Percentiles rank a stretch among this genome's conserved stretches.
Conservation (phyloP, 2,113 vertebrate species). For the Planiliza haematocheilus region DNA sequence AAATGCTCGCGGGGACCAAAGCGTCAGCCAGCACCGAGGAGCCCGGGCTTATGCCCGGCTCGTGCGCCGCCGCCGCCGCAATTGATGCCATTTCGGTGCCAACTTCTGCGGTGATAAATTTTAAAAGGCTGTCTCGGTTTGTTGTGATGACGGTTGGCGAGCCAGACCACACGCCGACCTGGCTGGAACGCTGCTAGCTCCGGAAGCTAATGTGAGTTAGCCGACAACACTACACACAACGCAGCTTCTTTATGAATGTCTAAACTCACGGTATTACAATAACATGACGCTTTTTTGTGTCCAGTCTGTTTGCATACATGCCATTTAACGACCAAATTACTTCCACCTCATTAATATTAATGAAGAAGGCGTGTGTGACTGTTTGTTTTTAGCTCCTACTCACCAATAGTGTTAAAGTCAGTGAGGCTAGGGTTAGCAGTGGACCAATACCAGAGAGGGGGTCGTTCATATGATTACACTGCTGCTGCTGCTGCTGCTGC, state of each 20-base stretch:
- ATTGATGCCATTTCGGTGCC: conserved; percentile 79
- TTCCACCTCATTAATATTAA: conserved; percentile 49
- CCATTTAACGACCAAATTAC: conserved; percentile 29
- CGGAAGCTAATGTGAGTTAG: not conserved
- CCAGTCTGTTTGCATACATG: no score
- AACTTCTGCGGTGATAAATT: conserved; percentile 27
- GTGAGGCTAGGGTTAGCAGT: not conserved
- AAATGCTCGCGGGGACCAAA: conserved; percentile 92
- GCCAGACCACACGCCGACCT: conserved; percentile 2
- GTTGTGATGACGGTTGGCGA: conserved; percentile 39
- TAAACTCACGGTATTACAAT: not conserved
- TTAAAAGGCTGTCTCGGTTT: conserved; percentile 3
- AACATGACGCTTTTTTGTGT: not conserved
- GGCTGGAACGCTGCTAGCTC: not conserved
- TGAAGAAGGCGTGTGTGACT: not conserved
- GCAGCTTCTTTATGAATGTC: not conserved
- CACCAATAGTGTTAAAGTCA: conserved; percentile 44
- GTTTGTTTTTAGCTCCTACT: not conserved
- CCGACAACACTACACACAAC: not conserved
- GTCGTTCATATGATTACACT: conserved; percentile 69
- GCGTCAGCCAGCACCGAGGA: conserved; percentile 80
- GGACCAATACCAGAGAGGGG: conserved; percentile 58
- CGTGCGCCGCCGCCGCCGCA: conserved; percentile 58
- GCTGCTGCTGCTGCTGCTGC: no score
- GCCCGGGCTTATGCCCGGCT: conserved; percentile 72